A percentile compares a stretch with the other conserved stretches of the same genome.
Evolutionary conservation across 2,113 vertebrate genomes (phyloP).

Genomic region (Cynoglossus semilaevis): DNA sequence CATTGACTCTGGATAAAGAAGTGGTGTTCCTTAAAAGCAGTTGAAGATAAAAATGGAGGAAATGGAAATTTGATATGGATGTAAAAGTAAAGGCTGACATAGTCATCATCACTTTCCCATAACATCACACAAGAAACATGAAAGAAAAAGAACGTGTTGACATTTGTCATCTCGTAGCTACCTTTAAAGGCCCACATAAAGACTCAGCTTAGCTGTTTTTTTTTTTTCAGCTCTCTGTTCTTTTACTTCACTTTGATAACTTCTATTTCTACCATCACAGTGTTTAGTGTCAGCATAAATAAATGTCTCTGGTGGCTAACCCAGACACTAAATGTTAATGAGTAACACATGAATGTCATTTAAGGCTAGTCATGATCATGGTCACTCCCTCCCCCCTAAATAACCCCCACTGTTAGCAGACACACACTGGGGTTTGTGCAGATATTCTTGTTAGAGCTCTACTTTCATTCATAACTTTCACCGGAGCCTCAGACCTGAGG

Average conservation of each 20-base stretch:
- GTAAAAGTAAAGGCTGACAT: constrained; percentile 16
- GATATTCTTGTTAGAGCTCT: too few relatives aligned
- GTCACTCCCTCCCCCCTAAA: constrained; percentile 38
- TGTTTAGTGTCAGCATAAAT: constrained; percentile 16
- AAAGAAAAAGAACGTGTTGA: constrained; percentile 25
- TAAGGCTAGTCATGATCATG: constrained; percentile 43
- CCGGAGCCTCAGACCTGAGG: too few relatives aligned
- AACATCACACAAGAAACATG: constrained; percentile 48
- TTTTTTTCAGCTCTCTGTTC: background rate
- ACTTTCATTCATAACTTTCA: too few relatives aligned
- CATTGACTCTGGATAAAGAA: constrained; percentile 53
- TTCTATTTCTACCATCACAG: constrained; percentile 10
- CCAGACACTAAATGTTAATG: constrained; percentile 57
- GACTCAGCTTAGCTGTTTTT: background rate
- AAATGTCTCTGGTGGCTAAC: constrained; percentile 25
- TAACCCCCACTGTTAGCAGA: constrained; percentile 28
- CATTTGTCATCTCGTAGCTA: too few relatives aligned
- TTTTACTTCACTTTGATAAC: constrained; percentile 19
- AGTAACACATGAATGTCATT: constrained; percentile 58
- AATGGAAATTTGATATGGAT: constrained; percentile 22
- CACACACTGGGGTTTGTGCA: background rate
- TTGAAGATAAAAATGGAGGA: constrained; percentile 26
- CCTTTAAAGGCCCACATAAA: too few relatives aligned
- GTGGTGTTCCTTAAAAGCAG: constrained; percentile 28
- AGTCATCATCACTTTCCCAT: constrained; percentile 13